Base-by-base conservation (phyloP, 2,113 vertebrate genomes). In the Piprites chloris region DNA sequence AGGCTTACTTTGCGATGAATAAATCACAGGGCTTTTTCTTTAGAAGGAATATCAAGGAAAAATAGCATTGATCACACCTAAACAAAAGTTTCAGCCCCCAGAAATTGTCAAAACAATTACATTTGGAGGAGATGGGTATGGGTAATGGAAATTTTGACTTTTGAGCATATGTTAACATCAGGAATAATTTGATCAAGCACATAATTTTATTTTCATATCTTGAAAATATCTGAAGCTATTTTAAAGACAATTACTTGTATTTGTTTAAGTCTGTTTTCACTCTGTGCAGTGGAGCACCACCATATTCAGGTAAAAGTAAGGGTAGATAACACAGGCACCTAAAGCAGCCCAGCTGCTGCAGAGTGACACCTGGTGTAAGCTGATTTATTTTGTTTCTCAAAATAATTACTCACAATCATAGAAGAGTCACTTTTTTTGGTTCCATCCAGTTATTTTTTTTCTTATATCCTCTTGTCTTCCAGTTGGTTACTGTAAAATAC, bases 1-100 rank as follows among this genome's bases (percentile, higher is more conserved):
- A 92, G 91, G 75, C 81, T 97, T 88, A 92, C 68, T 96, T 96
- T 86, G 33, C 35, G 61, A 78, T 84, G n/a, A 84, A 97, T 96
- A 93, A 95, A 93, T 92, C 83, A 93, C 22, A 56, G 11, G 35
- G 63, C 22, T 41, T 83, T 85, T 89, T 53, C 30, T 73, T 71
- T 46, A 73, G 63, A 82, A 88, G 12, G 23, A 33, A 9, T 93
- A 89, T 87, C 14, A 76, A 92, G 23, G 11, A 67, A 90, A 62
- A 96, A 42, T 32, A 50, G 35, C 89, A 87, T 33, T 76, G 35
- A 92, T 66, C 77, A 65, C 0, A 10, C 20, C 17, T 74, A 11
- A 39, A 42, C 9, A 56, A 61, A 88, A 73, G 14, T 68, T 63
- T 69, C 44, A 65, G 11, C 26, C 6, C 11, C 10, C 5, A 59